These are phyloP conservation scores for Mycteria americana DNA, from an alignment of 2,797 vertebrate genomes.

Conservation along the genomic window DNA sequence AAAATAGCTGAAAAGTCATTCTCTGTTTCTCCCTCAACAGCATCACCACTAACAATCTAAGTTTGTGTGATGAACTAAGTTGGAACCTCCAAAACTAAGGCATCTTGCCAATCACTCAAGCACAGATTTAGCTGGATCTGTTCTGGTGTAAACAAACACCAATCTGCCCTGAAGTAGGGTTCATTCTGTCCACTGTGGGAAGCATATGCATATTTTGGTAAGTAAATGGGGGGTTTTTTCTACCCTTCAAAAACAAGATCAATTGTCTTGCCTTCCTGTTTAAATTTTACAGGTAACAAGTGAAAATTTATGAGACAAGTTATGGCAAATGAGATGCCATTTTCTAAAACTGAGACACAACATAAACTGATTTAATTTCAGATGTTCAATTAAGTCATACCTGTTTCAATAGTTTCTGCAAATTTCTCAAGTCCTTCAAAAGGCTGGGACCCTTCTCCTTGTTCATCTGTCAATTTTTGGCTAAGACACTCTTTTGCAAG, in stretches of 20 bases:
- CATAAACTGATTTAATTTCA: background rate
- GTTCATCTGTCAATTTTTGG: slow-evolving; percentile 94
- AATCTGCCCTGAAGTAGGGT: background rate
- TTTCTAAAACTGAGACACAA: background rate
- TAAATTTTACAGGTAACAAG: background rate
- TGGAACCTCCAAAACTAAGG: background rate
- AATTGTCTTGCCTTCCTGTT: background rate
- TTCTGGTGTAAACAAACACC: background rate
- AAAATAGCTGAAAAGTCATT: background rate
- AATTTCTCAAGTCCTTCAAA: slow-evolving; percentile 98
- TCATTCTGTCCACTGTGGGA: background rate
- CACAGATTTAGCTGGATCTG: background rate
- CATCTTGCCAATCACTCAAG: background rate
- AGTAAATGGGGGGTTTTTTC: background rate
- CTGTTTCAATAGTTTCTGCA: slow-evolving; percentile 98
- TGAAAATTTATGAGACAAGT: background rate
- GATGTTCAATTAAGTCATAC: slow-evolving; percentile 68
- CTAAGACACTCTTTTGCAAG: slow-evolving; percentile 97
- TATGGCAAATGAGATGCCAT: background rate
- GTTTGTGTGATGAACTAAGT: background rate
- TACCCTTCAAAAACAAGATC: background rate
- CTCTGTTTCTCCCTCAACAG: background rate
- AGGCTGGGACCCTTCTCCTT: slow-evolving; percentile 93
- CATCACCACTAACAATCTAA: background rate
- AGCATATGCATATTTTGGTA: background rate